Evolutionary conservation across 2,797 vertebrate genomes (phyloP).

Genomic region (Chelon labrosus): DNA sequence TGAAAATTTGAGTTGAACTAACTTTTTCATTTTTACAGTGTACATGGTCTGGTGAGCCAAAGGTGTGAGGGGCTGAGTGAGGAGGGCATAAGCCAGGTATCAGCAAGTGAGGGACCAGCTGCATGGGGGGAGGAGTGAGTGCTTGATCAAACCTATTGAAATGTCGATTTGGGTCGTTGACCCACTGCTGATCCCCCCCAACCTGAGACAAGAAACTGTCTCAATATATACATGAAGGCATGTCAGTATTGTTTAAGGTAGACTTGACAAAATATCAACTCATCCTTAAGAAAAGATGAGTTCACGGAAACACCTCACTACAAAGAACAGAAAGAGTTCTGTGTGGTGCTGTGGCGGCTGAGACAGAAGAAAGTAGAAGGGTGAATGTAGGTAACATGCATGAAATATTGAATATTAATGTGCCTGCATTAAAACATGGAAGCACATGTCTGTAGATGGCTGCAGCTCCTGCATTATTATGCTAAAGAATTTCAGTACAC

Average conservation of each 20-base stretch:
- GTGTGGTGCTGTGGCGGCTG: slow-evolving; percentile 1
- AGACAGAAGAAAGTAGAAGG: slow-evolving; percentile 15
- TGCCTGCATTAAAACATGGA: slow-evolving; percentile 66
- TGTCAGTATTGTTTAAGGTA: background rate
- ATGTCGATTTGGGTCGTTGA: no score
- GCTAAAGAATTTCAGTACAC: slow-evolving; percentile 62
- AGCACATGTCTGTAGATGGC: slow-evolving; percentile 58
- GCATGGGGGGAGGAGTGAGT: no score
- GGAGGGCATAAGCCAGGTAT: no score
- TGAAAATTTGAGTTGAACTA: no score
- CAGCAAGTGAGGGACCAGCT: no score
- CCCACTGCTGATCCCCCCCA: no score
- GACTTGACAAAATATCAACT: background rate
- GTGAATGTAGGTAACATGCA: slow-evolving; percentile 49
- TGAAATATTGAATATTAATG: slow-evolving; percentile 78
- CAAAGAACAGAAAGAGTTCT: slow-evolving; percentile 17
- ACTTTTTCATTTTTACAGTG: no score
- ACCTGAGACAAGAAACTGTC: background rate
- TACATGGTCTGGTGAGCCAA: no score
- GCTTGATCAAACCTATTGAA: no score
- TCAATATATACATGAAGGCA: background rate
- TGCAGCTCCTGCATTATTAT: slow-evolving; percentile 70
- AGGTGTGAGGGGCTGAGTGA: no score
- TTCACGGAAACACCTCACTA: background rate
- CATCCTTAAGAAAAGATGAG: background rate